Percentiles rank a stretch among this genome's conserved stretches.
phyloP scores from a whole-genome alignment of 2,797 vertebrate species.

The Enoplosus armatus region DNA sequence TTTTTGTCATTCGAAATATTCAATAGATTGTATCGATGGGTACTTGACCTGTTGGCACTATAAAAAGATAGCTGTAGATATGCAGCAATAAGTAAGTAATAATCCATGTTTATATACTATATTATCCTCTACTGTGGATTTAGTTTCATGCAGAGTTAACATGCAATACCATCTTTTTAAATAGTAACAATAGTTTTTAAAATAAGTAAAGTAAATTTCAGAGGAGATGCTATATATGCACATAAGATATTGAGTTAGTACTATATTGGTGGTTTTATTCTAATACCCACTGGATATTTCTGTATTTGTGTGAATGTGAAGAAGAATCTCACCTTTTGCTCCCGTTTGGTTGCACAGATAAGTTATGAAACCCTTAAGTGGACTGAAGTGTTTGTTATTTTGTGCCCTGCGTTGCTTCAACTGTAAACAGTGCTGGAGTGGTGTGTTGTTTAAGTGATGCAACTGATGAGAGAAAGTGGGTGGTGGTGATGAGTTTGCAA shows the following conservation, averaged over 20 bases:
- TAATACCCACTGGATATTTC: neutral
- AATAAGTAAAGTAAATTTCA: neutral
- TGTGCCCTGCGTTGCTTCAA: slow-evolving; percentile 29
- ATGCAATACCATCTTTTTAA: neutral
- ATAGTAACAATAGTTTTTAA: neutral
- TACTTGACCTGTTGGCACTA: neutral
- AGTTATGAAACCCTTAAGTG: slow-evolving; percentile 23
- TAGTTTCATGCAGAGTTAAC: neutral
- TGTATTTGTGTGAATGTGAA: neutral
- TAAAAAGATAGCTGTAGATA: neutral
- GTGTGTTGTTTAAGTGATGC: slow-evolving; percentile 34
- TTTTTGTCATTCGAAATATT: neutral
- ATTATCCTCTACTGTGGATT: neutral
- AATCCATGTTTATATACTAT: neutral
- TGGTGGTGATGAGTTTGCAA: neutral
- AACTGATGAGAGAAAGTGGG: slow-evolving; percentile 11
- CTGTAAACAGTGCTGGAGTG: slow-evolving; percentile 39
- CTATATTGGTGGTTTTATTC: neutral
- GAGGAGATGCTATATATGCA: neutral
- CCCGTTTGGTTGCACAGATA: neutral
- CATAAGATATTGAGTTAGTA: neutral
- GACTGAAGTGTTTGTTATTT: slow-evolving; percentile 33
- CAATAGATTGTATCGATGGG: neutral
- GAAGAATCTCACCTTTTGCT: neutral
- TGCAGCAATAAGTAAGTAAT: neutral